These are phyloP conservation scores for Hoplodrina blanda DNA, from an alignment of 2,888 invertebrate species.

Conservation along the genomic window DNA sequence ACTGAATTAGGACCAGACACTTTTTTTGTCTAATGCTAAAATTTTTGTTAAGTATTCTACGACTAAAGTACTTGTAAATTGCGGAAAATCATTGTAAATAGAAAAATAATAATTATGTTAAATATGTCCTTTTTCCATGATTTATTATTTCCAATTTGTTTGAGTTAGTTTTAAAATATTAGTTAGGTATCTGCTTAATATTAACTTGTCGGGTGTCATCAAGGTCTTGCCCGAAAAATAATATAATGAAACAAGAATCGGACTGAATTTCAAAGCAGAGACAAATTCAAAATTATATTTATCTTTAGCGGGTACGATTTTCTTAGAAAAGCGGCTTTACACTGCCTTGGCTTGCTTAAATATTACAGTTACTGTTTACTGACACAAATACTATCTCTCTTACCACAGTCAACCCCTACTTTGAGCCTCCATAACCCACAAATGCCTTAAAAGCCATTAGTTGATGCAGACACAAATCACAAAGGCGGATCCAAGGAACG, in stretches of 20 bases:
- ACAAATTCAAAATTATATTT: neutral
- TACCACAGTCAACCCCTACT: neutral
- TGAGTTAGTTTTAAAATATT: neutral
- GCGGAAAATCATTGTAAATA: too few relatives aligned
- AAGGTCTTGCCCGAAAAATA: neutral
- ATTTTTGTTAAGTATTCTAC: neutral
- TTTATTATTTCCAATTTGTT: neutral
- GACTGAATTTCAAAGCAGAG: neutral
- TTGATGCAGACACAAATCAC: slow-evolving; percentile 14
- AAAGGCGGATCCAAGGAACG: slow-evolving; percentile 17
- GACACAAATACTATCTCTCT: neutral
- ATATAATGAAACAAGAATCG: neutral
- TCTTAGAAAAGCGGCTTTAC: neutral
- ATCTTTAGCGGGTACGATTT: neutral
- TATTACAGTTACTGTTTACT: neutral
- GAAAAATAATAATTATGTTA: neutral
- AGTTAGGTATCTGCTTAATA: too few relatives aligned
- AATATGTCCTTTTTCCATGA: neutral
- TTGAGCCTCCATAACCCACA: slow-evolving; percentile 3
- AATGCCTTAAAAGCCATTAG: slow-evolving; percentile 27
- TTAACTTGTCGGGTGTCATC: too few relatives aligned
- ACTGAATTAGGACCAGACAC: neutral
- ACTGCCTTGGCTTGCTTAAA: neutral
- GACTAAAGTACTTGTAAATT: too few relatives aligned
- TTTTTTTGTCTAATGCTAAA: neutral